These are phyloP conservation scores for Drosophila insularis DNA, from an alignment of 1,140 invertebrate genomes.

Conservation along the genomic window DNA sequence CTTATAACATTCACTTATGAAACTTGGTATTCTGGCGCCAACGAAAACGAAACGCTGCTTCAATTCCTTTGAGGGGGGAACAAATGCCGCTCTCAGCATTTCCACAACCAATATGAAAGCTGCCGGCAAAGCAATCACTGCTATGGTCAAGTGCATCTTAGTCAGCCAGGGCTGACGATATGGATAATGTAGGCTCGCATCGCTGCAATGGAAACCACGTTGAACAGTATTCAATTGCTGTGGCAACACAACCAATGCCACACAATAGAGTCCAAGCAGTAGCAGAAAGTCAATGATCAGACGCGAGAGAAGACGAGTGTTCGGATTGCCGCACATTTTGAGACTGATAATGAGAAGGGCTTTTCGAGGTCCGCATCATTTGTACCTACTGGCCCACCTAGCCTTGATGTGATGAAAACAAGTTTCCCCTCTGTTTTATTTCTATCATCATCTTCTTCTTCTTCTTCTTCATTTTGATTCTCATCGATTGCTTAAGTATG, in stretches of 20 bases:
- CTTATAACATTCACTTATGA: conserved; percentile 77
- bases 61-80: conserved; percentile 44
- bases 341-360: conserved; percentile 37
- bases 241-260: conserved; percentile 66
- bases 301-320: conserved; percentile 70
- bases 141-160: conserved; percentile 67
- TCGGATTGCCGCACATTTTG: conserved; percentile 78
- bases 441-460: too few species aligned
- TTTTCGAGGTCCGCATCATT: not conserved
- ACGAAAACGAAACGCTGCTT: conserved; percentile 71
- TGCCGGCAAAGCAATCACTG: conserved; percentile 63
- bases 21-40: conserved; percentile 67
- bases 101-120: conserved; percentile 68
- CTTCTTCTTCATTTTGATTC: conserved; percentile 9
- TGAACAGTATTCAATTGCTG: conserved; percentile 52
- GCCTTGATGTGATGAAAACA: conserved; percentile 42
- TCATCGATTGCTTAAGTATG: conserved; percentile 61
- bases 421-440: conserved; percentile 39
- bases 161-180: conserved; percentile 66
- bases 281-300: conserved; percentile 74
- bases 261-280: conserved; percentile 58
- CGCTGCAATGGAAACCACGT: conserved; percentile 72
- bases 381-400: conserved; percentile 2
- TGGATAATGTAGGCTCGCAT: conserved; percentile 59
- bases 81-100: conserved; percentile 67